phyloP scores from a whole-genome alignment of 2,888 invertebrate genomes.

The Craniophora ligustri region DNA sequence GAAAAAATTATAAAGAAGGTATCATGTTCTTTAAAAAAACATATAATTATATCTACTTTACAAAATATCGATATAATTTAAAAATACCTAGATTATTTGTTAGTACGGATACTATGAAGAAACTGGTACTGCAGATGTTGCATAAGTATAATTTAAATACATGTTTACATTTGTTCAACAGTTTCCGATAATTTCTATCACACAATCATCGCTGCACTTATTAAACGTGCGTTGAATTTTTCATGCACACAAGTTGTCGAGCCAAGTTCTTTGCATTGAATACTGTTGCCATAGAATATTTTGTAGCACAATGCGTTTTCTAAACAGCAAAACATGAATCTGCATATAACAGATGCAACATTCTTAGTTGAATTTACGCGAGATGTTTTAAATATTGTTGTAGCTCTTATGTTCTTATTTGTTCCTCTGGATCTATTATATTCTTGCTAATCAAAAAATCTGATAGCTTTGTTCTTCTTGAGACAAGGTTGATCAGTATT shows the following conservation, averaged over 20 bases:
- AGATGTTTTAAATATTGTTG: slow-evolving; percentile 6
- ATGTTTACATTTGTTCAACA: neutral
- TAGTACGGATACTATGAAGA: too few species aligned
- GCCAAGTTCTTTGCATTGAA: slow-evolving; percentile 38
- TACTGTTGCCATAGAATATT: slow-evolving; percentile 24
- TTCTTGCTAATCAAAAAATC: too few species aligned
- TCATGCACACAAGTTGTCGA: slow-evolving; percentile 14
- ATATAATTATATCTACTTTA: too few species aligned
- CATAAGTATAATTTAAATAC: too few species aligned
- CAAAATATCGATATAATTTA: too few species aligned
- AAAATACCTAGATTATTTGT: too few species aligned
- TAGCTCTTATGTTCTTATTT: neutral
- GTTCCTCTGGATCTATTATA: too few species aligned
- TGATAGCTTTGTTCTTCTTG: too few species aligned
- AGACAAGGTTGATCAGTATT: too few species aligned
- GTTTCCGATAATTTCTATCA: slow-evolving; percentile 4
- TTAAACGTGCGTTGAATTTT: slow-evolving; percentile 30
- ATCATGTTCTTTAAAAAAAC: too few species aligned
- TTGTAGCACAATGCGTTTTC: slow-evolving; percentile 25
- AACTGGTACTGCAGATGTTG: too few species aligned
- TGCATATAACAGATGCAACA: slow-evolving; percentile 17
- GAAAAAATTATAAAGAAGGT: too few species aligned
- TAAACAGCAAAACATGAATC: slow-evolving; percentile 27
- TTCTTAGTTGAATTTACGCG: slow-evolving; percentile 8
- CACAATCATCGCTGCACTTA: slow-evolving; percentile 5